These are phyloP conservation scores for Drosophila anomalata DNA, from an alignment of 2,888 invertebrate species.

Conservation along the genomic window DNA sequence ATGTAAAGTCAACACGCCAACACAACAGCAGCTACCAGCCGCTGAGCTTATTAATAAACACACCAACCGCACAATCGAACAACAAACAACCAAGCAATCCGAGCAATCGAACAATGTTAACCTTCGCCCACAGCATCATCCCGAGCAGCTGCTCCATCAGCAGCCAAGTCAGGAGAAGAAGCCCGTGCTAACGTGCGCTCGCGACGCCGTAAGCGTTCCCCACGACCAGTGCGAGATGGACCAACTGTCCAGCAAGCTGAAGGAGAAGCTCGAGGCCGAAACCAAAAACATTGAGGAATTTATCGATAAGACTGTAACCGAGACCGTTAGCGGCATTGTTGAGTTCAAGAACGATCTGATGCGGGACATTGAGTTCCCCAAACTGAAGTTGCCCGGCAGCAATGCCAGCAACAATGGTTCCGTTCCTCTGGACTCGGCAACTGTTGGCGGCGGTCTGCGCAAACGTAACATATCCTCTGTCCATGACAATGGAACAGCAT, in stretches of 20 bases:
- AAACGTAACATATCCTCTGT: slow-evolving; percentile 77
- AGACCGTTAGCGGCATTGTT: slow-evolving; percentile 84
- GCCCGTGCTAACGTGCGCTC: slow-evolving; percentile 58
- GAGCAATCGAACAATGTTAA: slow-evolving; percentile 50
- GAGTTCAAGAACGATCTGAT: slow-evolving; percentile 84
- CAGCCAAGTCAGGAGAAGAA: slow-evolving; percentile 42
- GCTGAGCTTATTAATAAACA: slow-evolving; percentile 10
- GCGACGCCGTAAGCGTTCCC: slow-evolving; percentile 81
- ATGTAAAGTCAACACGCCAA: slow-evolving; percentile 54
- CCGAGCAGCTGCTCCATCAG: slow-evolving; percentile 8
- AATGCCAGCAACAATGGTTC: slow-evolving; percentile 25
- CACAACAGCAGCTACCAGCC: slow-evolving; percentile 20
- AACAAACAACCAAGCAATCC: slow-evolving; percentile 33
- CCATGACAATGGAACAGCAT: slow-evolving; percentile 45
- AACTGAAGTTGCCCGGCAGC: slow-evolving; percentile 58
- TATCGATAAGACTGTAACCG: slow-evolving; percentile 84
- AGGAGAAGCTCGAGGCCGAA: slow-evolving; percentile 83
- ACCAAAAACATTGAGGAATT: slow-evolving; percentile 84
- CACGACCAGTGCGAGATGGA: slow-evolving; percentile 84
- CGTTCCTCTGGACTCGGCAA: slow-evolving; percentile 51
- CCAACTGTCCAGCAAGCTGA: slow-evolving; percentile 82
- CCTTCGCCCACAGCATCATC: slow-evolving; percentile 55
- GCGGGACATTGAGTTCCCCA: slow-evolving; percentile 80
- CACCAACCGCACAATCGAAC: slow-evolving; percentile 25
- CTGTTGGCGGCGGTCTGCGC: slow-evolving; percentile 70